phyloP scores from a whole-genome alignment of 2,888 invertebrate genomes.

The Poecilobothrus nobilitatus region DNA sequence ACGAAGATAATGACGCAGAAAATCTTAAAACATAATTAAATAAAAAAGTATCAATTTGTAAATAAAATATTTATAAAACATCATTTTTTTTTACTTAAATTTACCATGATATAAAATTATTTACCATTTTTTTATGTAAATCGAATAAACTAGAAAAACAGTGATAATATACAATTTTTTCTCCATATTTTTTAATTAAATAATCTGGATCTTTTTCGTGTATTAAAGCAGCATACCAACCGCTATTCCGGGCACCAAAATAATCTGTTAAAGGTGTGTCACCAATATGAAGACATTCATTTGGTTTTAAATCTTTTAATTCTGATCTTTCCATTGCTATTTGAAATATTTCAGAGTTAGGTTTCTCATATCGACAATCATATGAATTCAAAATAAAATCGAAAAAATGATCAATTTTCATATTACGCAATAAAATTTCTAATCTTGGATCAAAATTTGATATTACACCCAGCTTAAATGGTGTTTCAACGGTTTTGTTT shows the following conservation, averaged over 20 bases:
- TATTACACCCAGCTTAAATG: conserved; percentile 58
- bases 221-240: conserved; percentile 62
- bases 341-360: conserved; percentile 62
- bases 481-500: conserved; percentile 22
- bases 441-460: conserved; percentile 85
- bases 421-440: conserved; percentile 55
- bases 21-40: neutral
- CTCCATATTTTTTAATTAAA: conserved; percentile 42
- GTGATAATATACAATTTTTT: conserved; percentile 39
- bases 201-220: conserved; percentile 39
- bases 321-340: conserved; percentile 50
- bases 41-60: neutral
- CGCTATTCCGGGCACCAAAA: conserved; percentile 60
- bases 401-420: conserved; percentile 62
- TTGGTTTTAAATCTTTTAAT: conserved; percentile 44
- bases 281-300: conserved; percentile 73
- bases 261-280: conserved; percentile 71
- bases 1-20: neutral
- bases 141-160: conserved; percentile 47
- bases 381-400: conserved; percentile 75
- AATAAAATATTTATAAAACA: neutral
- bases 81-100: no score
- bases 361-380: conserved; percentile 64
- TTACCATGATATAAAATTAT: conserved; percentile 37
- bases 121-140: conserved; percentile 43